phyloP scores from a whole-genome alignment of 2,888 invertebrate genomes.

The Coremacera marginata region DNA sequence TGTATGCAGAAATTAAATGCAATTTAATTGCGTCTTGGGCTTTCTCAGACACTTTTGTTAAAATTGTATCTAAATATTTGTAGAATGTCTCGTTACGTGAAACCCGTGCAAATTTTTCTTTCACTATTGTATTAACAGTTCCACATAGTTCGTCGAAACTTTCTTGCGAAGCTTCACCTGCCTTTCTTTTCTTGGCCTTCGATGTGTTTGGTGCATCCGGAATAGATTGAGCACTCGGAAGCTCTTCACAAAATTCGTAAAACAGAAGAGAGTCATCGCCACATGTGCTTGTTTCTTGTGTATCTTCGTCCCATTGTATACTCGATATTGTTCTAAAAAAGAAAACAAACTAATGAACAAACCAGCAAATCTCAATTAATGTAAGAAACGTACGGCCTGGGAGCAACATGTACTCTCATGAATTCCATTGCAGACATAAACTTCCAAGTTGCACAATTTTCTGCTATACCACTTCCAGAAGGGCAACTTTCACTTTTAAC shows the following conservation, averaged over 20 bases:
- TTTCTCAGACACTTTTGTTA: neutral
- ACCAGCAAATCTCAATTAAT: neutral
- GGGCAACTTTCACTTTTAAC: too few relatives aligned
- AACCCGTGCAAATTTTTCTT: neutral
- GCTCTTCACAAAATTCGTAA: neutral
- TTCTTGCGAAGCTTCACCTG: neutral
- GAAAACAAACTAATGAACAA: neutral
- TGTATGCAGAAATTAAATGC: too few relatives aligned
- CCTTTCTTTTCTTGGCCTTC: neutral
- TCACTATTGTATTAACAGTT: neutral
- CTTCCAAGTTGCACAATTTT: too few relatives aligned
- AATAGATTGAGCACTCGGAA: neutral
- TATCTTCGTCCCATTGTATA: neutral
- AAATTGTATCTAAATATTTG: neutral
- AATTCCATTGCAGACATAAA: too few relatives aligned
- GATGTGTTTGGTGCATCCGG: neutral
- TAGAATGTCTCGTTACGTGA: neutral
- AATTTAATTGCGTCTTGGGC: neutral
- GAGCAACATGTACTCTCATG: too few relatives aligned
- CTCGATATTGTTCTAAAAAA: too few relatives aligned
- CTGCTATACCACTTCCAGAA: too few relatives aligned
- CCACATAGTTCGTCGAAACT: too few relatives aligned
- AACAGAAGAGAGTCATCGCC: neutral
- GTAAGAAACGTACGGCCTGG: too few relatives aligned
- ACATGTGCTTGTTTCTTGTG: neutral